Percentiles rank a stretch among this genome's conserved stretches.
These are phyloP conservation scores for Mimas tiliae DNA, from an alignment of 2,888 invertebrate species.

Conservation along the genomic window DNA sequence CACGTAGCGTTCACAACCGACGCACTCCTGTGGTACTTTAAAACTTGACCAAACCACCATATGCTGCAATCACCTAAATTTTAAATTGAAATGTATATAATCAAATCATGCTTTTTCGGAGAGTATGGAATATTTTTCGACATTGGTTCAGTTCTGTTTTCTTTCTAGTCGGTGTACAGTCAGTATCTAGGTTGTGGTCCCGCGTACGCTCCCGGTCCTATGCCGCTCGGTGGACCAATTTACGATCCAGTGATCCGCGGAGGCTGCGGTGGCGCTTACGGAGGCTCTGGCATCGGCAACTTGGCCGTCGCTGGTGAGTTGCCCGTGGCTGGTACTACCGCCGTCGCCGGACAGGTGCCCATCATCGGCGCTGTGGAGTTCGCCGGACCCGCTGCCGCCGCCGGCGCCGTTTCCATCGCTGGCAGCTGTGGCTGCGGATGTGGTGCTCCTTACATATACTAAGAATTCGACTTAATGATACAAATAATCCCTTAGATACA, in stretches of 20 bases:
- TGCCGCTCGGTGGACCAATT: conserved; percentile 22
- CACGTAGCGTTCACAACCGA: too few relatives aligned
- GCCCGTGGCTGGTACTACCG: conserved; percentile 47
- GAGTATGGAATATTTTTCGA: too few relatives aligned
- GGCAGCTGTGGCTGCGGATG: conserved; percentile 44
- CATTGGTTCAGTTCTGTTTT: not conserved
- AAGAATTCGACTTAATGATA: not conserved
- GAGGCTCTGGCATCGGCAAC: conserved; percentile 42
- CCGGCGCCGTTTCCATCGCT: conserved; percentile 46
- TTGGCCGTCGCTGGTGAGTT: conserved; percentile 42
- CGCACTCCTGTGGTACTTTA: too few relatives aligned
- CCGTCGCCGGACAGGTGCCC: conserved; percentile 48
- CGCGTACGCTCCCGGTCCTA: conserved; percentile 18
- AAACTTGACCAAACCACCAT: too few relatives aligned
- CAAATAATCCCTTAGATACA: not conserved
- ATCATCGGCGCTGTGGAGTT: conserved; percentile 50
- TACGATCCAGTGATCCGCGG: conserved; percentile 23
- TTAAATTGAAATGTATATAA: too few relatives aligned
- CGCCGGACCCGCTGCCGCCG: conserved; percentile 47
- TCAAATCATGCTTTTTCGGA: too few relatives aligned
- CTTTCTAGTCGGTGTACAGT: conserved; percentile 29
- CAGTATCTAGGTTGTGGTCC: conserved; percentile 29
- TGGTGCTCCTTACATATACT: conserved; percentile 20
- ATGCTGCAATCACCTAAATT: too few relatives aligned
- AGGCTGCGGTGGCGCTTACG: conserved; percentile 35